These are phyloP conservation scores for Flexamia atlantica DNA, from an alignment of 2,888 invertebrate species.

Conservation along the genomic window DNA sequence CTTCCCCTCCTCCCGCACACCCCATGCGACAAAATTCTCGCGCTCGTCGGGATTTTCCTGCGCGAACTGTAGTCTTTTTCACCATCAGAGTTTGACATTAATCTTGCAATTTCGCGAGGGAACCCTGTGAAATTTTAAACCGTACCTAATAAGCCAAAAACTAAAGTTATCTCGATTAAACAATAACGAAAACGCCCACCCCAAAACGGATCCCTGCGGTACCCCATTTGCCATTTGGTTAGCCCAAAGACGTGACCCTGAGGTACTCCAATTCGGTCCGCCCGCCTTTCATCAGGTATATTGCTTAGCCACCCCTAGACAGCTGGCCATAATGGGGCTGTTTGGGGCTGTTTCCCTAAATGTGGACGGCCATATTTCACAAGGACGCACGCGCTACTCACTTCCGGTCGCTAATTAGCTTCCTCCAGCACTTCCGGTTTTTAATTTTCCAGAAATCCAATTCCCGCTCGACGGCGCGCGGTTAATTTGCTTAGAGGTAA, in stretches of 20 bases:
- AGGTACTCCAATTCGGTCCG: background rate
- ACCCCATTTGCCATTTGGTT: no score
- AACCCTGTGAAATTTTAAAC: no score
- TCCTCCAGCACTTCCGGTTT: constrained; percentile 61
- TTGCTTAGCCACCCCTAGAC: background rate
- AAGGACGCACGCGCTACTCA: constrained; percentile 33
- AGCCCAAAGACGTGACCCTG: background rate
- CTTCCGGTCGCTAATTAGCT: constrained; percentile 60
- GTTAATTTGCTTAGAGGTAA: background rate
- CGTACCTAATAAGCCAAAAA: no score
- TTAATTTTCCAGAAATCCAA: constrained; percentile 3
- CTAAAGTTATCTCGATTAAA: no score
- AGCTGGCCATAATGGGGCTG: constrained; percentile 42
- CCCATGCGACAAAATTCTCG: no score
- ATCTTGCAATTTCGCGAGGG: no score
- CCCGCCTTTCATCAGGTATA: background rate
- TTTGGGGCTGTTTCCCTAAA: constrained; percentile 52
- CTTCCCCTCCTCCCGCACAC: no score
- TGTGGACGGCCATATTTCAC: constrained; percentile 46
- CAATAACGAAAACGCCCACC: no score
- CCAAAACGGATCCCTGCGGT: no score
- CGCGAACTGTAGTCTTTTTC: no score
- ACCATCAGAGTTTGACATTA: no score
- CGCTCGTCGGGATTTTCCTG: no score
- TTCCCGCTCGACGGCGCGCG: background rate